Evolutionary conservation across 2,888 invertebrate genomes (phyloP), one percentile per base, ranked within the genome.

Genomic region (Gastracanthus pulcherrimus): DNA sequence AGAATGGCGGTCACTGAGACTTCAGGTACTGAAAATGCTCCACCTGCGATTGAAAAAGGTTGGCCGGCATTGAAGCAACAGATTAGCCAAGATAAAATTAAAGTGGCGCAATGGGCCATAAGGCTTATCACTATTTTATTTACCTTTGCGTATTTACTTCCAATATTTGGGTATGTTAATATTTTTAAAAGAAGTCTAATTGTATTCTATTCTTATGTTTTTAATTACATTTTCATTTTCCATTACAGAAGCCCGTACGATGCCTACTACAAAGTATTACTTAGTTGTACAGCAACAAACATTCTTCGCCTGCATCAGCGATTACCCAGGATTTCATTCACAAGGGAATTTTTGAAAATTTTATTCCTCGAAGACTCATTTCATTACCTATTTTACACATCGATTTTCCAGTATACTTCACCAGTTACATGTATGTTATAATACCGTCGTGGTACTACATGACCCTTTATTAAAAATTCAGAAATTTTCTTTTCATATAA

Each of bases 251-350:
- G 94, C 90, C 94, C 96, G 38, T 94, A 94, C 88, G 97, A 96
- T 89, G 95, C 96, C 66, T 98, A 98, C 92, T 96, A 97, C 92
- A 97, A 98, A 93, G 97, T 97, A 19, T 93, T 99, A 84, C 94
- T 99, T 85, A 96, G 97, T 74, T 98, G 97, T 93, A 98, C 98
- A 16, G 99, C 99, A 5, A 97, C 97, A 4, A 98, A 98, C 87
- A 98, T 99, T 0, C 93, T 99, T 72, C 94, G 99, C 80, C 93
- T 99, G 85, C 99, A 99, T 92, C 99, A 99, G 92, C 94, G 99
- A 83, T 93, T 99, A 86, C 98, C 98, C 26, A 93, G 95, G 84
- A 96, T 98, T 87, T 94, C 96, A 80, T 93, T 99, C 77, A 96
- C 95, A 41, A 93, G 96, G 83, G 96, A 97, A 91, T 99, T 98